phyloP scores from a whole-genome alignment of 2,113 vertebrate genomes.

The Donacobius atricapilla region DNA sequence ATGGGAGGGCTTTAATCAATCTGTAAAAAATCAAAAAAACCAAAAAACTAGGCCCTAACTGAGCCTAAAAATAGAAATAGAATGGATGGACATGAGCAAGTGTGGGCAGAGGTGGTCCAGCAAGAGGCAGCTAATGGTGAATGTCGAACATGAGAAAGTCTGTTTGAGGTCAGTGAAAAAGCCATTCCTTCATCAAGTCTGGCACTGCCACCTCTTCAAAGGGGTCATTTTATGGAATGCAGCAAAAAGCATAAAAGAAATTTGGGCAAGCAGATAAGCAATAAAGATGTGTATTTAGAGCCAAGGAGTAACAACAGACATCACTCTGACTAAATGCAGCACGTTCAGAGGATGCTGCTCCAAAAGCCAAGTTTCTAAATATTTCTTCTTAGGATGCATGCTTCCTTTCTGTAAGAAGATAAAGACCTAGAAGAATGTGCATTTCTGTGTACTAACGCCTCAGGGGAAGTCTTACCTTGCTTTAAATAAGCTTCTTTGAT shows the following conservation, averaged over 20 bases:
- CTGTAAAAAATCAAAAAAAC: background rate
- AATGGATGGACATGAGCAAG: background rate
- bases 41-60: too few species aligned
- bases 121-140: background rate
- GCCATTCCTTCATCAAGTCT: background rate
- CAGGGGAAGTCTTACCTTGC: background rate
- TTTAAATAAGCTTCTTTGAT: constrained; percentile 34
- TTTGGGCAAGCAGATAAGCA: background rate
- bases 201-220: background rate
- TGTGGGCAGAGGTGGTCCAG: background rate
- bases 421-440: background rate
- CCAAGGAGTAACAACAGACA: background rate
- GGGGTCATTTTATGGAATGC: background rate
- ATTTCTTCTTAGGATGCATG: background rate
- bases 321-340: background rate
- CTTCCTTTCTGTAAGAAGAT: constrained; percentile 8
- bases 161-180: background rate
- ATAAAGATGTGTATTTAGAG: background rate
- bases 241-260: background rate
- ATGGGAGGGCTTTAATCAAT: background rate
- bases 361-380: background rate
- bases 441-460: background rate
- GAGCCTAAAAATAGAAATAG: background rate
- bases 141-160: background rate
- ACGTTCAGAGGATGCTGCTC: background rate